phyloP scores from a whole-genome alignment of 1,140 invertebrate genomes.

The Cyclargus thomasi region DNA sequence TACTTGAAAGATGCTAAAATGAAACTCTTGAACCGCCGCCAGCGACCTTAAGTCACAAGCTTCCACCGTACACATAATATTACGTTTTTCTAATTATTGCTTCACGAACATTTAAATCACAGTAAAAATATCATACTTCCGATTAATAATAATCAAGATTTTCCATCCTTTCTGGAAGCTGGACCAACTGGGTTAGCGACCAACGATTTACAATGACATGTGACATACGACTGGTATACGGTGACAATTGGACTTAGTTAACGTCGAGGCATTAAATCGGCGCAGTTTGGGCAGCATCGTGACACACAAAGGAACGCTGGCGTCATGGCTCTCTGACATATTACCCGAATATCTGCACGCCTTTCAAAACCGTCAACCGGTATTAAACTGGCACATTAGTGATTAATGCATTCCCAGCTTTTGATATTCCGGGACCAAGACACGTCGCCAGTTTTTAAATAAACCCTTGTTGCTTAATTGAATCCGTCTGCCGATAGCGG shows the following conservation, averaged over 20 bases:
- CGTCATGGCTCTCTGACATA: constrained; percentile 36
- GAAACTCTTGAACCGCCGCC: too few species aligned
- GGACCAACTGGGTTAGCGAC: too few species aligned
- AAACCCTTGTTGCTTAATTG: constrained; percentile 12
- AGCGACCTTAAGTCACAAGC: too few species aligned
- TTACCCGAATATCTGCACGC: constrained; percentile 43
- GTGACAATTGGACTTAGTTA: background rate
- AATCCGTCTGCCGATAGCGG: background rate
- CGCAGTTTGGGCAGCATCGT: background rate
- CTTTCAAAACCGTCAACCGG: constrained; percentile 50
- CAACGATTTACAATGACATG: background rate
- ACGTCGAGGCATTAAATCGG: too few species aligned
- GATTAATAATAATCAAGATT: too few species aligned
- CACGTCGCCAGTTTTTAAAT: background rate
- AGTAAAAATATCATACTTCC: too few species aligned
- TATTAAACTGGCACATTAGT: constrained; percentile 53
- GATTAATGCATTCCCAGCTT: constrained; percentile 43
- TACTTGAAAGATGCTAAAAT: too few species aligned
- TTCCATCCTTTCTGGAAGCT: too few species aligned
- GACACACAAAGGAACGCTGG: constrained; percentile 4
- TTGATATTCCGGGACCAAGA: constrained; percentile 13
- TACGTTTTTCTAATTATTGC: too few species aligned
- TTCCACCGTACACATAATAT: too few species aligned
- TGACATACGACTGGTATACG: background rate
- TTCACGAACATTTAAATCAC: too few species aligned